A percentile compares a stretch with the other conserved stretches of the same genome.
Conservation (phyloP, 2,797 vertebrate species). For the Percopsis omiscomaycus region DNA sequence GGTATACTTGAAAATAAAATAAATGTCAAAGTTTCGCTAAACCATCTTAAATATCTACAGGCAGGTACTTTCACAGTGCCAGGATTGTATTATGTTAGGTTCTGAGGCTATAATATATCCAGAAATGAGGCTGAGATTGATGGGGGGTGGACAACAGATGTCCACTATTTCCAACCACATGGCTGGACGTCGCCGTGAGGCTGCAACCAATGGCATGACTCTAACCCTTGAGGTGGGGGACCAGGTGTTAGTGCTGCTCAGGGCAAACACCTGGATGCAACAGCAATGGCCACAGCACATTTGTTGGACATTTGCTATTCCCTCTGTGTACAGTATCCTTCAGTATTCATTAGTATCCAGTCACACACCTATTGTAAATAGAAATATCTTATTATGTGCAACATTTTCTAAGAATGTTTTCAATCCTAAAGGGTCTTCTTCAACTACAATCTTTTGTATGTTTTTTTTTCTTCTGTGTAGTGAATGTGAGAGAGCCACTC, state of each 20-base stretch:
- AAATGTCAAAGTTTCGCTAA: background rate
- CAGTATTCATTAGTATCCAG: too few relatives aligned
- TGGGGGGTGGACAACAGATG: constrained; percentile 41
- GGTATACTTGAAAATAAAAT: background rate
- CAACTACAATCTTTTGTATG: too few relatives aligned
- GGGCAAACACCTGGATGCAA: constrained; percentile 26
- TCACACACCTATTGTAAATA: too few relatives aligned
- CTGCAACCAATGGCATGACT: constrained; percentile 42
- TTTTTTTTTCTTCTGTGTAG: too few relatives aligned
- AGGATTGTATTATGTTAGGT: constrained; percentile 25
- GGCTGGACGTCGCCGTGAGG: background rate
- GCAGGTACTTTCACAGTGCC: constrained; percentile 53
- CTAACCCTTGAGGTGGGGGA: constrained; percentile 34
- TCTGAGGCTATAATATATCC: constrained; percentile 12
- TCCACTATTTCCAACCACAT: background rate
- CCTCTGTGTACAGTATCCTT: constrained; percentile 3
- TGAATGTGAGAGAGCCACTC: too few relatives aligned
- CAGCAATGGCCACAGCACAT: background rate
- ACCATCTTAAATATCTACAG: background rate
- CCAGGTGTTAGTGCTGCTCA: constrained; percentile 36
- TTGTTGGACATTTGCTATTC: constrained; percentile 45
- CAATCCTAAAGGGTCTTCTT: too few relatives aligned
- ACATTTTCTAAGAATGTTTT: too few relatives aligned
- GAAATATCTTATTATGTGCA: too few relatives aligned
- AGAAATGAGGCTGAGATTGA: constrained; percentile 19